A percentile compares a stretch with the other conserved stretches of the same genome.
These are phyloP conservation scores for Hypsopygia costalis DNA, from an alignment of 2,888 invertebrate species.

Conservation along the genomic window DNA sequence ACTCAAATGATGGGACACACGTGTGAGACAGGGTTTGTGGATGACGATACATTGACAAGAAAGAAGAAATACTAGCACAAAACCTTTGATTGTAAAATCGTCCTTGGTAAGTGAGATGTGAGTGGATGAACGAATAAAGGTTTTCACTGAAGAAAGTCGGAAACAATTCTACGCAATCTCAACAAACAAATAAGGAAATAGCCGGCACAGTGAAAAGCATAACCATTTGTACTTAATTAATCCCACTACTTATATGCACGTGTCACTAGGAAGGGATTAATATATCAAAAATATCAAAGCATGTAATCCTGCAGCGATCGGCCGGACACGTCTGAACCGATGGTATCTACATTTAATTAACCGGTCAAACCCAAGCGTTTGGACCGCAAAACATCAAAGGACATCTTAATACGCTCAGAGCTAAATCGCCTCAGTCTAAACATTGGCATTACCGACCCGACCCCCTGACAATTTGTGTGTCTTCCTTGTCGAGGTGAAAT, in stretches of 20 bases:
- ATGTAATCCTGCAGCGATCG: slow-evolving; percentile 46
- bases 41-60: no score
- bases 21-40: no score
- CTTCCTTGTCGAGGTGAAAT: slow-evolving; percentile 55
- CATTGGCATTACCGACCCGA: slow-evolving; percentile 52
- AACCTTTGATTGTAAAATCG: no score
- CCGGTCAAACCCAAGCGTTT: slow-evolving; percentile 57
- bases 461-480: slow-evolving; percentile 52
- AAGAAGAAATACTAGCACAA: no score
- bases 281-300: slow-evolving; percentile 40
- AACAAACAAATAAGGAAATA: no score
- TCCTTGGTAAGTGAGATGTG: no score
- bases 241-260: not conserved
- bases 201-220: no score
- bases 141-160: no score
- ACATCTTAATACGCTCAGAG: slow-evolving; percentile 72
- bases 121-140: no score
- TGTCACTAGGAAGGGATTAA: not conserved
- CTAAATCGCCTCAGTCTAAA: slow-evolving; percentile 62
- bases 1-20: no score
- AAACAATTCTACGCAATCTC: no score
- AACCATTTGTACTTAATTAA: no score
- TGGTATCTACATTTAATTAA: slow-evolving; percentile 66
- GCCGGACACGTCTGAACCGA: slow-evolving; percentile 42
- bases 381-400: slow-evolving; percentile 73